Base-by-base conservation (phyloP, 2,113 vertebrate genomes). In the Enhydra lutris region DNA sequence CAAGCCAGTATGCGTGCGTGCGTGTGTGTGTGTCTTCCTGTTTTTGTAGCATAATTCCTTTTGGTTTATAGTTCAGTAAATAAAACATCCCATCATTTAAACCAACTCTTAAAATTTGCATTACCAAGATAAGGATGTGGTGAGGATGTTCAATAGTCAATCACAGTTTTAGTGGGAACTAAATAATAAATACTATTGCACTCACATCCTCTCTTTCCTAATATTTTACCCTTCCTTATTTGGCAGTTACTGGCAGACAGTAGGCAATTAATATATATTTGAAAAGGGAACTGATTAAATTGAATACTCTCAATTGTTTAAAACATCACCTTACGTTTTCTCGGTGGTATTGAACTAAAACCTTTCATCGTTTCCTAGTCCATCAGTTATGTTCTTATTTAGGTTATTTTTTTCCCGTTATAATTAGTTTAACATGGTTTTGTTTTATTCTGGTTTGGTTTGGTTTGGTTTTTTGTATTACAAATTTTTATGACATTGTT, bases 111-210 rank as follows among this genome's bases (percentile, higher is more conserved):
- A 84, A 61, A 87, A 91, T 86, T 39, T 87, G 26, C 12, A 82
- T 91, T 80, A 80, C 80, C 42, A 86, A 63, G 42, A 80, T 45
- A 61, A 97, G 45, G n/a, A 91, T 85, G 57, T 61, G 55, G 47
- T 96, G 4, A 92, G 47, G 12, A 79, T 55, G 11, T 63, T 84
- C 20, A 12, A 24, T n/a, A 57, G 12, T 81, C 65, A 80, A 65
- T 34, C 34, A 47, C 3, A 0, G 69, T 57, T 82, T 95, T 52
- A 63, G 47, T 79, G 36, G 26, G 31, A 87, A 39, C 57, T 81
- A 94, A 96, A 61, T 61, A 87, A 91, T 86, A 97, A 94, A 88
- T 17, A 73, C 2, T 34, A 10, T 61, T 79, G 7, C 34, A 96
- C 2, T 63, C 61, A 45, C 21, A 59, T 6, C 7, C 5, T 47